Percentiles rank a stretch among this genome's conserved stretches.
Conservation (phyloP, 2,113 vertebrate genomes). For the Coptodon bakossiorum region DNA sequence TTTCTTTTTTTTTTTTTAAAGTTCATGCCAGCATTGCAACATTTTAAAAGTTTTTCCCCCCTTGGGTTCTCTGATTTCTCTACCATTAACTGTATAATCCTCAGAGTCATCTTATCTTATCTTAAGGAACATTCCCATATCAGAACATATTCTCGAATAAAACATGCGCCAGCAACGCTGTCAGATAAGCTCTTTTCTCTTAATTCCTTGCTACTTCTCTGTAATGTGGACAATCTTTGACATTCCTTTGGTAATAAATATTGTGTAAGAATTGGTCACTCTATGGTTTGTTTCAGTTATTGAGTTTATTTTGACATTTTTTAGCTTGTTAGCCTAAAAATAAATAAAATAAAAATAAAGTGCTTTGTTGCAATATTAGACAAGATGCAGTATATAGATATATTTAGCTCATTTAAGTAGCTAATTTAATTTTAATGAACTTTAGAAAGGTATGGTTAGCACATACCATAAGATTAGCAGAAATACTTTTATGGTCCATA, state of each 20-base stretch:
- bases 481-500: neutral
- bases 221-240: neutral
- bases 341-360: neutral
- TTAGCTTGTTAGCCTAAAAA: neutral
- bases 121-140: neutral
- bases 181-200: neutral
- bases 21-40: neutral
- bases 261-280: neutral
- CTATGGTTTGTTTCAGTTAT: neutral
- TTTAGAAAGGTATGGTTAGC: neutral
- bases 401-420: neutral
- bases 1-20: neutral
- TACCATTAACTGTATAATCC: neutral
- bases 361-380: rapidly evolving
- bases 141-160: neutral
- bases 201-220: neutral
- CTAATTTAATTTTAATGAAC: neutral
- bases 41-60: neutral
- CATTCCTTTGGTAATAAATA: neutral
- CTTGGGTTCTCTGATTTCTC: neutral
- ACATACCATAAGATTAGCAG: neutral
- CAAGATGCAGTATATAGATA: neutral
- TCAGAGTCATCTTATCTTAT: neutral
- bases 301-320: neutral
- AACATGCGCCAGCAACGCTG: neutral